Evolutionary conservation across 2,797 vertebrate genomes (phyloP).

Genomic region (Lepilemur septentrionalis): DNA sequence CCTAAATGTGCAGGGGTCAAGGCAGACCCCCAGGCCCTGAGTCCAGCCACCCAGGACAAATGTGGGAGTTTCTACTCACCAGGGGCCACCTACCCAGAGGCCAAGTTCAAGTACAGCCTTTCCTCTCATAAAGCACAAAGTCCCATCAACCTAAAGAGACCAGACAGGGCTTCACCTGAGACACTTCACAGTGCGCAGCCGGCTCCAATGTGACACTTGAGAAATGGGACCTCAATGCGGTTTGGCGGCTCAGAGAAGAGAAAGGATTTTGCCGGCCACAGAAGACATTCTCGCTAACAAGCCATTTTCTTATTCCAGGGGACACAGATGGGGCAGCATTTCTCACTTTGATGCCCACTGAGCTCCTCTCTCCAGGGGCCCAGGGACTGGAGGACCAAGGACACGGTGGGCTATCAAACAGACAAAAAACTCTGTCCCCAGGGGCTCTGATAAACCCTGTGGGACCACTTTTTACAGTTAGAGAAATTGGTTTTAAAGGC

Average conservation of each 20-base stretch:
- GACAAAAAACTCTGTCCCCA: background rate
- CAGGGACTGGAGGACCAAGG: background rate
- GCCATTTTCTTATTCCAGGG: accelerated
- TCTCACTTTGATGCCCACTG: accelerated
- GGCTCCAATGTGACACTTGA: accelerated
- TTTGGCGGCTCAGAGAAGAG: accelerated
- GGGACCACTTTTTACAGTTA: background rate
- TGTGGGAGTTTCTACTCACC: background rate
- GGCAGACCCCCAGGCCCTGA: too few species aligned
- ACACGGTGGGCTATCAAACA: background rate
- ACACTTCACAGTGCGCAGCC: background rate
- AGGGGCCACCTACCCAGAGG: background rate
- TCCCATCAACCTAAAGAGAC: background rate
- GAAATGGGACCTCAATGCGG: accelerated
- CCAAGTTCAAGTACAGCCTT: background rate
- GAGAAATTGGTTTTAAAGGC: conserved; percentile 30
- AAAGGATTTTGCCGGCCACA: accelerated
- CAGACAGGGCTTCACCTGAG: accelerated
- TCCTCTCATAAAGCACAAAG: background rate
- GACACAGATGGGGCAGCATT: accelerated
- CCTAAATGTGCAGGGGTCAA: background rate
- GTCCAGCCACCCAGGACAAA: background rate
- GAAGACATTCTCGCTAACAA: accelerated
- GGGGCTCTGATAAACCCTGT: background rate
- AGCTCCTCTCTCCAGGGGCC: background rate